Percentiles rank a stretch among this genome's conserved stretches.
phyloP scores from a whole-genome alignment of 2,888 invertebrate species.

The Congeria kusceri region DNA sequence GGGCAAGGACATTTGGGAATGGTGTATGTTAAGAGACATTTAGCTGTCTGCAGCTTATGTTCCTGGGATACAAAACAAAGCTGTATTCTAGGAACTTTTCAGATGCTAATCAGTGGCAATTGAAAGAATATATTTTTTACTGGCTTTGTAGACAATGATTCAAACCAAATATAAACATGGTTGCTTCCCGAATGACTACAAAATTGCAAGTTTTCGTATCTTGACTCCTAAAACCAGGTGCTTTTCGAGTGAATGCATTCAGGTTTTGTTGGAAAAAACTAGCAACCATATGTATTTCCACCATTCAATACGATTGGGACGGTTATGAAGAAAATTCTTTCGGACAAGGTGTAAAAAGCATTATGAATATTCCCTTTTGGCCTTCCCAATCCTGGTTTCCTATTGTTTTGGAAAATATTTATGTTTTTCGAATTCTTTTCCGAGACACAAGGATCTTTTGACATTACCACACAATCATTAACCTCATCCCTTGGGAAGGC shows the following conservation, averaged over 20 bases:
- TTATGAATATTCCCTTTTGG: constrained; percentile 51
- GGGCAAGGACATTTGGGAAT: constrained; percentile 34
- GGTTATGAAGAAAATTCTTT: constrained; percentile 41
- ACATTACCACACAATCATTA: constrained; percentile 11
- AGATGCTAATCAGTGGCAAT: constrained; percentile 54
- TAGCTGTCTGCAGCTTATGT: constrained; percentile 29
- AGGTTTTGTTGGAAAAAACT: constrained; percentile 36
- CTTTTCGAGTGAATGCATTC: constrained; percentile 47
- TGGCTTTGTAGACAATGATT: constrained; percentile 42
- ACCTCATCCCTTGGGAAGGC: constrained; percentile 14
- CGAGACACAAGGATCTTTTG: constrained; percentile 45
- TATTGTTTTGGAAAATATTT: constrained; percentile 25
- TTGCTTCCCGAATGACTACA: constrained; percentile 42
- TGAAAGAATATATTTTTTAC: constrained; percentile 31
- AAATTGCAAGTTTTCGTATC: constrained; percentile 37
- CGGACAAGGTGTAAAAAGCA: constrained; percentile 46
- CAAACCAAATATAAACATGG: constrained; percentile 48
- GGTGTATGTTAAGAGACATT: constrained; percentile 40
- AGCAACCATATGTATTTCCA: constrained; percentile 51
- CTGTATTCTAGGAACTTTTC: constrained; percentile 50
- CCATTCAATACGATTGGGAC: constrained; percentile 52
- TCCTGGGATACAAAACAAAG: constrained; percentile 34
- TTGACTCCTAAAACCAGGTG: constrained; percentile 47
- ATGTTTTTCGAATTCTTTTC: constrained; percentile 42
- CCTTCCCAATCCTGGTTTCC: constrained; percentile 57